Percentiles rank a stretch among this genome's conserved stretches.
phyloP scores from a whole-genome alignment of 2,113 vertebrate genomes.

The Hylia prasina region DNA sequence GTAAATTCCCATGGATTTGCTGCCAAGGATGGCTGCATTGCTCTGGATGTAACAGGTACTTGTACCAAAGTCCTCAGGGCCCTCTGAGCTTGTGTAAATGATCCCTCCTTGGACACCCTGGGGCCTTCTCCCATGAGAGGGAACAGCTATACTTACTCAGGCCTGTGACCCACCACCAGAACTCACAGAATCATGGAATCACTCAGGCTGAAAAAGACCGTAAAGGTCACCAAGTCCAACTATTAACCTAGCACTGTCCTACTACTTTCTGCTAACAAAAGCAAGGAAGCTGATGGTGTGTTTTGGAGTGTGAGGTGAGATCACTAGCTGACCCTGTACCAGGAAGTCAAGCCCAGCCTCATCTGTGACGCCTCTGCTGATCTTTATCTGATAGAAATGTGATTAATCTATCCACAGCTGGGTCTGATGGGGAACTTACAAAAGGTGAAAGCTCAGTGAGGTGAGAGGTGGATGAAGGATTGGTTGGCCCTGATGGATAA shows the following conservation, averaged over 20 bases:
- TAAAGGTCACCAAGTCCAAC: neutral
- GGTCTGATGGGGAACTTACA: neutral
- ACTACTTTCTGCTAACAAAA: neutral
- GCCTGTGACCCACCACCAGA: neutral
- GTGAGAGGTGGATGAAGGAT: neutral
- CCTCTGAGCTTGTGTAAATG: neutral
- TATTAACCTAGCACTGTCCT: neutral
- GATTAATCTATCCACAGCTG: neutral
- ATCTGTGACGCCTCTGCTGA: neutral
- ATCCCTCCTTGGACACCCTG: neutral
- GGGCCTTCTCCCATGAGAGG: neutral
- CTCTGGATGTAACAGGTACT: neutral
- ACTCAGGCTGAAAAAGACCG: neutral
- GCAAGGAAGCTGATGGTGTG: neutral
- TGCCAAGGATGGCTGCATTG: neutral
- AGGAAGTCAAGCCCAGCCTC: neutral
- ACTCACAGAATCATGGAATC: neutral
- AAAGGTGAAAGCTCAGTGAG: neutral
- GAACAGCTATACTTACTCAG: neutral
- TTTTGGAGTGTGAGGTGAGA: neutral
- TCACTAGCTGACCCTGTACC: neutral
- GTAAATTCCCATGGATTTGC: neutral
- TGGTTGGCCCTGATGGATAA: neutral
- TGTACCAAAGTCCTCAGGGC: neutral
- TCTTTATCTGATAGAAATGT: constrained; percentile 2